A percentile compares a stretch with the other conserved stretches of the same genome.
Conservation (phyloP, 2,888 invertebrate species). For the Lasius fuliginosus region DNA sequence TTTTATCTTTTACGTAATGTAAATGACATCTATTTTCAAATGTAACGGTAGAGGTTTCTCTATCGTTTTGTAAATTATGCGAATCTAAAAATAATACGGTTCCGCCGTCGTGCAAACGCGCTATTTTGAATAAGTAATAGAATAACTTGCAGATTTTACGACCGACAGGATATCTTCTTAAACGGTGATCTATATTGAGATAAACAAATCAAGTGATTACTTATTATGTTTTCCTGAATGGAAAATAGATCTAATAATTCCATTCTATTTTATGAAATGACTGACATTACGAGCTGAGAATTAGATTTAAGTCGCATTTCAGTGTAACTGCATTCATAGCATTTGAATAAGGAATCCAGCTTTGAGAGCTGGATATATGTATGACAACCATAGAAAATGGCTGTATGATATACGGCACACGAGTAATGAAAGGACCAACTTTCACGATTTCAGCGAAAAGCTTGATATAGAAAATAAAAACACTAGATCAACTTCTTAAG, state of each 20-base stretch:
- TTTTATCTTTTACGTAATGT: not conserved
- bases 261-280: not conserved
- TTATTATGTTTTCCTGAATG: not conserved
- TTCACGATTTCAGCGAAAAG: not conserved
- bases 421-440: slow-evolving; percentile 1
- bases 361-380: slow-evolving; percentile 12
- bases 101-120: not conserved
- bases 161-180: not conserved
- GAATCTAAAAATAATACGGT: not conserved
- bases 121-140: not conserved
- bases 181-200: not conserved
- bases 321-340: slow-evolving; percentile 6
- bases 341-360: not conserved
- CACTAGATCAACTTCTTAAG: not conserved
- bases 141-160: not conserved
- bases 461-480: not conserved
- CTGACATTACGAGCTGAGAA: not conserved
- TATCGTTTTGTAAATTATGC: not conserved
- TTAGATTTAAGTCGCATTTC: slow-evolving; percentile 1
- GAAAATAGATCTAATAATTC: not conserved
- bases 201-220: not conserved
- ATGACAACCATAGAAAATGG: not conserved
- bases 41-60: not conserved
- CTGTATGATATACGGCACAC: not conserved
- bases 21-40: not conserved